phyloP scores from a whole-genome alignment of 2,113 vertebrate genomes.

The Felis catus region DNA sequence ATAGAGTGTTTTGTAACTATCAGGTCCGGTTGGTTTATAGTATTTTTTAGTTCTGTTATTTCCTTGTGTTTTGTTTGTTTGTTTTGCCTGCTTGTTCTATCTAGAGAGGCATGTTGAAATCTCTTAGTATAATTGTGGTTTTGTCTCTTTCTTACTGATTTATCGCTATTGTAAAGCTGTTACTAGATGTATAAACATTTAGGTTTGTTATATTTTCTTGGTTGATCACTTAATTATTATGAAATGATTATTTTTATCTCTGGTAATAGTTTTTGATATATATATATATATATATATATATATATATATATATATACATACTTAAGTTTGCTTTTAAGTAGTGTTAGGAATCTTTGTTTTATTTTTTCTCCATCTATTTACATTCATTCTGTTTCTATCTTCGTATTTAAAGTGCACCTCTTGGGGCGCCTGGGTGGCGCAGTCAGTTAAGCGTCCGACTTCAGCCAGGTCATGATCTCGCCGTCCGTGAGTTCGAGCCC shows the following conservation, averaged over 20 bases:
- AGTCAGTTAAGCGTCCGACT: too few relatives aligned
- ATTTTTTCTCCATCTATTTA: neutral
- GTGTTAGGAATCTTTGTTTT: neutral
- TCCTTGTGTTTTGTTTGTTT: neutral
- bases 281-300: neutral
- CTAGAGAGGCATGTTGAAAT: neutral
- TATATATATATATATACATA: neutral
- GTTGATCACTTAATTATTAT: neutral
- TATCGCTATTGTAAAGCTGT: neutral
- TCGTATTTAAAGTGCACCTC: neutral
- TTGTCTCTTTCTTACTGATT: neutral
- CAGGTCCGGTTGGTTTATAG: neutral
- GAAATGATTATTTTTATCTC: neutral
- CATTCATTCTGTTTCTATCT: neutral
- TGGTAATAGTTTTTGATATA: neutral
- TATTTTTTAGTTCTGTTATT: neutral
- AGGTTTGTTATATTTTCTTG: neutral
- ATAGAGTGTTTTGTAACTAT: neutral
- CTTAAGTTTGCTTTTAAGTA: neutral
- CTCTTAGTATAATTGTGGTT: neutral
- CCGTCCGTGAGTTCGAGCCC: too few relatives aligned
- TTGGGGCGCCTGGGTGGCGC: neutral
- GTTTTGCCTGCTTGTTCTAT: neutral
- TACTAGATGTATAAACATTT: neutral
- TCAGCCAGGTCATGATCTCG: too few relatives aligned